Evolutionary conservation across 64 coral and sea anemone genomes (phyloP).

Genomic region (Actinia equina): DNA sequence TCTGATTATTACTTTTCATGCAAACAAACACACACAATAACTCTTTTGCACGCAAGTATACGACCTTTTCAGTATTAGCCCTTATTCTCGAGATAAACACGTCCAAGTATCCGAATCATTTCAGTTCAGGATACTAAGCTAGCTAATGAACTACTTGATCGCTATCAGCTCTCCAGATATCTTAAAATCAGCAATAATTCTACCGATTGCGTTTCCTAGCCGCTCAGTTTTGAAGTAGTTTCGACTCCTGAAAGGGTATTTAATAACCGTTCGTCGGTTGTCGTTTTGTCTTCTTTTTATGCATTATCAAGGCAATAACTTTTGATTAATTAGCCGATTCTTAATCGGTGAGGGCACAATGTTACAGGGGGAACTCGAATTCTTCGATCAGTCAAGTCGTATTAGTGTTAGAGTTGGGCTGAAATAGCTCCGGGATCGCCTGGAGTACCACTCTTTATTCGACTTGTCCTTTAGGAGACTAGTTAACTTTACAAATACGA

Average conservation of each 20-base stretch:
- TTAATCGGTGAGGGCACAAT: not conserved
- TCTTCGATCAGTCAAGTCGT: not conserved
- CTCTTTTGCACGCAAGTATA: no score
- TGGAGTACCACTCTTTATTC: no score
- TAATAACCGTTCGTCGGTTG: constrained; percentile 1
- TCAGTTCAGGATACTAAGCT: not conserved
- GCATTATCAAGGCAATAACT: not conserved
- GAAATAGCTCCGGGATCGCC: no score
- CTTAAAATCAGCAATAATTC: not conserved
- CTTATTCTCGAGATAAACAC: no score
- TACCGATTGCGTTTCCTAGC: not conserved
- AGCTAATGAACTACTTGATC: not conserved
- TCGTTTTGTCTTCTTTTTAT: constrained; percentile 1
- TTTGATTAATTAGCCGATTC: not conserved
- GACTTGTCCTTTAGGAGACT: no score
- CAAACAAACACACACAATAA: no score
- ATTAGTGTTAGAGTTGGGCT: not conserved
- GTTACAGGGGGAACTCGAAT: not conserved
- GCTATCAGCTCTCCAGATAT: not conserved
- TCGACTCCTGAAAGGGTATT: not conserved
- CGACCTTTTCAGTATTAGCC: no score
- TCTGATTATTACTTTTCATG: no score
- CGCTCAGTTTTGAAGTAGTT: not conserved
- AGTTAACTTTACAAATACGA: no score
- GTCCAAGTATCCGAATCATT: not conserved